Conservation (phyloP, 2,888 invertebrate species). For the Caenorhabditis japonica region DNA sequence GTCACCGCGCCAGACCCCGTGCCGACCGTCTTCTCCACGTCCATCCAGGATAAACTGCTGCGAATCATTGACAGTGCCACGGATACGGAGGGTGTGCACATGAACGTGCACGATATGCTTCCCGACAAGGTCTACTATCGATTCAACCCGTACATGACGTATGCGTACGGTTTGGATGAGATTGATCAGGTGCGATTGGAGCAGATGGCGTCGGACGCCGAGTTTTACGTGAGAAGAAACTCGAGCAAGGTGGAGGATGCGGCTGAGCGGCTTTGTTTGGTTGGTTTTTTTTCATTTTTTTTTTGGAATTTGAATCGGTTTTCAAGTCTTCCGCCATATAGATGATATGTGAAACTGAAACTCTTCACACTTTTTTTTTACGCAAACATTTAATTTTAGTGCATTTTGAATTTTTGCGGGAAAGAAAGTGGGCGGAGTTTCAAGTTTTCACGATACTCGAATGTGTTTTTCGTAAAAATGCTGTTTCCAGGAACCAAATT, state of each 20-base stretch:
- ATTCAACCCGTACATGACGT: slow-evolving; percentile 89
- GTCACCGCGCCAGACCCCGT: slow-evolving; percentile 69
- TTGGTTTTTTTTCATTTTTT: slow-evolving; percentile 6
- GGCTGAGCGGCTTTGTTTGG: slow-evolving; percentile 59
- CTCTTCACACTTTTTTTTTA: background rate
- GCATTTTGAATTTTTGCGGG: too few relatives aligned
- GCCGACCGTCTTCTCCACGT: slow-evolving; percentile 53
- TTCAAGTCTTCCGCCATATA: too few relatives aligned
- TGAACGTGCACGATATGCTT: slow-evolving; percentile 85
- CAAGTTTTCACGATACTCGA: too few relatives aligned
- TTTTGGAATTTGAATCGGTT: background rate
- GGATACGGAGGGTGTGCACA: slow-evolving; percentile 89
- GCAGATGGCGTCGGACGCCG: slow-evolving; percentile 84
- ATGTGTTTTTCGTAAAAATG: too few relatives aligned
- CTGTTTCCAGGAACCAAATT: slow-evolving; percentile 35
- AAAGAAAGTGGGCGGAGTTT: too few relatives aligned
- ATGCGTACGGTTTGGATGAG: slow-evolving; percentile 86
- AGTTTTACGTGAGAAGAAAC: slow-evolving; percentile 87
- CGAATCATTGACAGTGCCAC: slow-evolving; percentile 87
- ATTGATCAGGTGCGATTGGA: slow-evolving; percentile 83
- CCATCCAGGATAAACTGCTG: slow-evolving; percentile 60
- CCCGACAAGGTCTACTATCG: slow-evolving; percentile 66
- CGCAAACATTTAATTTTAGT: background rate
- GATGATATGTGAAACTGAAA: too few relatives aligned
- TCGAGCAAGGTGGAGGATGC: slow-evolving; percentile 82